phyloP scores from a whole-genome alignment of 2,113 vertebrate genomes.

The Phaethornis superciliosus region DNA sequence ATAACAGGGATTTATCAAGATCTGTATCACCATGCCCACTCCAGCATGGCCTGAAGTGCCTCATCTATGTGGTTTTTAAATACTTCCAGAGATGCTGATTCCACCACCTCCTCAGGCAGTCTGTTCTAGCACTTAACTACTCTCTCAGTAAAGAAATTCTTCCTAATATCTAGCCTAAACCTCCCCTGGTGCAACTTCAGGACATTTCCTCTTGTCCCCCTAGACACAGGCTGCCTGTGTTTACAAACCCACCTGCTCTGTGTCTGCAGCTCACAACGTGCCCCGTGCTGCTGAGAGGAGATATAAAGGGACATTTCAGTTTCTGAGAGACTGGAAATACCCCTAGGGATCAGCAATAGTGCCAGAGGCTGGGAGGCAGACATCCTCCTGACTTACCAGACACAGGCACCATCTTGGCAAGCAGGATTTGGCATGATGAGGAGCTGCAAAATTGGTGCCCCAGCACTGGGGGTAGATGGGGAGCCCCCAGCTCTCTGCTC shows the following conservation, averaged over 20 bases:
- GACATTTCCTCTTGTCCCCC: no score
- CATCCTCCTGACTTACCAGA: accelerated
- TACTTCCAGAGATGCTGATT: no score
- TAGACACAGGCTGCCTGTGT: neutral
- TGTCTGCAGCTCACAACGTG: accelerated
- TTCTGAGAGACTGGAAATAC: neutral
- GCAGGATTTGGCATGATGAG: neutral
- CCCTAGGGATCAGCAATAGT: accelerated
- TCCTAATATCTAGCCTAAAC: no score
- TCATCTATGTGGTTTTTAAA: no score
- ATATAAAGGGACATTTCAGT: neutral
- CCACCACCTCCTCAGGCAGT: no score
- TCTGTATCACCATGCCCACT: no score
- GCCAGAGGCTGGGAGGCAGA: neutral
- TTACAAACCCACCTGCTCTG: neutral
- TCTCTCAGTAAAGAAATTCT: no score
- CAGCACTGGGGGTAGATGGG: neutral
- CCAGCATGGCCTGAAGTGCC: no score
- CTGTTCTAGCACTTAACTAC: no score
- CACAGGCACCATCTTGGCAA: neutral
- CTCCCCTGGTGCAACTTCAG: no score
- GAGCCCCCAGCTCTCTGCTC: neutral
- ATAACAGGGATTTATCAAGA: no score
- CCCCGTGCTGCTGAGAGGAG: accelerated
- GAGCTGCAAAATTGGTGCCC: neutral